Conservation (phyloP, 1,140 invertebrate species). For the Eupeodes corollae region DNA sequence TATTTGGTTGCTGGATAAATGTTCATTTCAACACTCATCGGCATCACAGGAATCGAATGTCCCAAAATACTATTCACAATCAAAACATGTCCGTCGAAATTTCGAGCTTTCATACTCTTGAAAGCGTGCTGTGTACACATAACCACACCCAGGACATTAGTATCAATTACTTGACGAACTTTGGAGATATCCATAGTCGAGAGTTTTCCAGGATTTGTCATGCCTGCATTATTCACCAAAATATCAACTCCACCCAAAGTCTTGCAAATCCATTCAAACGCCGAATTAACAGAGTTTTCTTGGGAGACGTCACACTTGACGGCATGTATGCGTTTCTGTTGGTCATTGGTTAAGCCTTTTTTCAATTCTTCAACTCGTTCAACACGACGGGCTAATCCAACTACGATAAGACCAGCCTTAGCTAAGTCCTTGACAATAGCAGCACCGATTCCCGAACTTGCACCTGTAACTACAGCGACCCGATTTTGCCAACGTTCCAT, state of each 20-base stretch:
- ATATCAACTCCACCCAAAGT: constrained; percentile 54
- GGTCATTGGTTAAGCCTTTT: constrained; percentile 13
- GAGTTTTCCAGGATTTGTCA: constrained; percentile 41
- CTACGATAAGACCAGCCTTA: constrained; percentile 49
- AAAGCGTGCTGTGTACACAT: constrained; percentile 54
- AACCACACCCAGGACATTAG: constrained; percentile 56
- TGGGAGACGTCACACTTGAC: constrained; percentile 50
- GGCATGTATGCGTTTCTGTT: constrained; percentile 36
- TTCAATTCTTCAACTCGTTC: constrained; percentile 44
- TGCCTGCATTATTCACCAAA: constrained; percentile 63
- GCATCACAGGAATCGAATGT: constrained; percentile 3
- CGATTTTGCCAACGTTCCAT: constrained; percentile 49
- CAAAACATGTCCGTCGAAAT: constrained; percentile 50
- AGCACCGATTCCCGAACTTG: constrained; percentile 59
- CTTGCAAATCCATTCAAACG: constrained; percentile 52
- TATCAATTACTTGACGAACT: constrained; percentile 48
- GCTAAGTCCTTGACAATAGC: constrained; percentile 44
- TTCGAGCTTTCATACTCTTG: constrained; percentile 51
- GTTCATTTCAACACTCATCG: constrained; percentile 16
- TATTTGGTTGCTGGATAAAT: constrained; percentile 49
- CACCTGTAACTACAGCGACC: constrained; percentile 53
- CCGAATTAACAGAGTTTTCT: constrained; percentile 48
- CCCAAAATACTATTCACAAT: constrained; percentile 9
- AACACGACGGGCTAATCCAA: constrained; percentile 54
- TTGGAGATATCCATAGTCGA: constrained; percentile 37